Evolutionary conservation across 2,113 vertebrate genomes (phyloP), one percentile per base, ranked within the genome.

Genomic region (Oncorhynchus kisutch): DNA sequence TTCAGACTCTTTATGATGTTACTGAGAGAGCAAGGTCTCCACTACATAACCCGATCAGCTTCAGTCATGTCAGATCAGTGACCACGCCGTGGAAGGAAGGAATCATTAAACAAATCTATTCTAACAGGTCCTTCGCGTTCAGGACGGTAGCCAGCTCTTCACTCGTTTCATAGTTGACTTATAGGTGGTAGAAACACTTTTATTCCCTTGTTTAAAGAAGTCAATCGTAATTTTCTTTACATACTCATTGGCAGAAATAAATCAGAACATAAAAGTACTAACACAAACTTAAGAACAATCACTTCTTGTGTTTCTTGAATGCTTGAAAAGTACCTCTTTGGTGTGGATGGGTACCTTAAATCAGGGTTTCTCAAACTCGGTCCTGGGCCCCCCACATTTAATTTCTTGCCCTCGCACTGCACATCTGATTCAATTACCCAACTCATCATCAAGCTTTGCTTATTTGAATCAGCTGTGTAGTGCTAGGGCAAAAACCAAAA

Each of bases 331-430:
- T 96, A 96, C 96, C 95, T 96, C 94, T 96, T 94, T 95, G 96
- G 94, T 95, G 95, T 94, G 95, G 92, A 93, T 89, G 91, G 93
- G 95, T 94, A 96, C 94, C 95, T 93, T 89, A 92, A 54, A 54
- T 18, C 67, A 74, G 51, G 75, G 83, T 76, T 45, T 11, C 8
- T 9, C 39, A 45, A 45, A 45, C 39, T 45, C 39, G 9, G 39
- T 9, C 39, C 39, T 2, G 39, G 39, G 34, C 34, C 9, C 9
- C 39, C 39, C 9, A 45, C 9, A 45, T 8, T 11, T 11, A 2
- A 8, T 9, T 45, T 45, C 11, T 45, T 9, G 9, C 39, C 39
- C 39, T 12, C 2, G 9, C 9, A 11, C 9, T 45, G 11, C 39
- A 45, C 39, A 45, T 45, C 39, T 45, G 2, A 45, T 45, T 45